Percentiles rank a stretch among this genome's conserved stretches.
phyloP scores from a whole-genome alignment of 1,140 invertebrate species.

The Diachasmimorpha longicaudata region DNA sequence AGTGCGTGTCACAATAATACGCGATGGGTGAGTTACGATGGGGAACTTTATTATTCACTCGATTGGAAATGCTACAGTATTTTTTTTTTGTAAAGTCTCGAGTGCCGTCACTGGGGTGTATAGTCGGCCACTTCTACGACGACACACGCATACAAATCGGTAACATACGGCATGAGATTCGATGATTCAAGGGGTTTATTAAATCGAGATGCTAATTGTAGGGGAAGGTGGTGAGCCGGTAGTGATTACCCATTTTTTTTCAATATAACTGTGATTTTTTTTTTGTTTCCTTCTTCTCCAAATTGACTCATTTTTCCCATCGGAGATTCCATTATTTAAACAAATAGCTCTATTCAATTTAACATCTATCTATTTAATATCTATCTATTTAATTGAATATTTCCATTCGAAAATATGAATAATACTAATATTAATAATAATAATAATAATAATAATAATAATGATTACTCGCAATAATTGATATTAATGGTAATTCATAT shows the following conservation, averaged over 20 bases:
- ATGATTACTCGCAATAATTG: no score
- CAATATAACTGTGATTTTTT: background rate
- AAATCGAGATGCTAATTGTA: constrained; percentile 58
- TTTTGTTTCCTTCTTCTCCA: no score
- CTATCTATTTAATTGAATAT: no score
- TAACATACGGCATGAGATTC: constrained; percentile 53
- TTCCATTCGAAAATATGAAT: no score
- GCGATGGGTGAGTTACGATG: constrained; percentile 24
- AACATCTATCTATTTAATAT: no score
- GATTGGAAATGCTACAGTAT: constrained; percentile 58
- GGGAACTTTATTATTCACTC: constrained; percentile 54
- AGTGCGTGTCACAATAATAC: constrained; percentile 25
- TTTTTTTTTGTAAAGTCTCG: constrained; percentile 34
- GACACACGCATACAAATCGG: constrained; percentile 38
- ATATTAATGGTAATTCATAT: no score
- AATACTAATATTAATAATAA: no score
- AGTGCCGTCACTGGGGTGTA: background rate
- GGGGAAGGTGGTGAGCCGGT: constrained; percentile 3
- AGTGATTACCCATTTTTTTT: background rate
- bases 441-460: no score
- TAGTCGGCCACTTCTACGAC: background rate
- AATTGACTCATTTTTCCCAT: no score
- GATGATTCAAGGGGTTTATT: constrained; percentile 49
- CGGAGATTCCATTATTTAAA: no score
- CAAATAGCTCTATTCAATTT: no score